A percentile compares a stretch with the other conserved stretches of the same genome.
phyloP scores from a whole-genome alignment of 2,113 vertebrate genomes.

The Cricetomys ansorgei region DNA sequence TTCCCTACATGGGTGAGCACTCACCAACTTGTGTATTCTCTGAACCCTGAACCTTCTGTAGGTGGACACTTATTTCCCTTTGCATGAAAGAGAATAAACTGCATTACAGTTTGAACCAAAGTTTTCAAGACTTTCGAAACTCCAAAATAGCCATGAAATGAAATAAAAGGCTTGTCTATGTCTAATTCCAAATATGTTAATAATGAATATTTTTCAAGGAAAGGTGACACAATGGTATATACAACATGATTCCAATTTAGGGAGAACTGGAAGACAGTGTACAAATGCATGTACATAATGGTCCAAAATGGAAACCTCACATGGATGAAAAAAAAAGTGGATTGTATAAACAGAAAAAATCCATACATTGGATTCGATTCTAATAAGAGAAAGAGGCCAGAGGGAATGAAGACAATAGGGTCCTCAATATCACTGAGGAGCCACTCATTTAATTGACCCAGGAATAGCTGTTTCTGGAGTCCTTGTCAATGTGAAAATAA shows the following conservation, averaged over 20 bases:
- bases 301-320: slow-evolving; percentile 15
- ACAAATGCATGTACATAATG: neutral
- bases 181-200: slow-evolving; percentile 27
- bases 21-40: slow-evolving; percentile 35
- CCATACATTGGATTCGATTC: neutral
- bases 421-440: neutral
- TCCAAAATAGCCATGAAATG: slow-evolving; percentile 9
- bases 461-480: neutral
- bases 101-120: neutral
- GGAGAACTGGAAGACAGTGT: neutral
- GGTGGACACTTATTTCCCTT: slow-evolving; percentile 8
- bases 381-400: neutral
- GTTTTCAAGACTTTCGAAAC: slow-evolving; percentile 32
- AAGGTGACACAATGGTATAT: neutral
- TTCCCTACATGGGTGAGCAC: neutral
- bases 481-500: slow-evolving; percentile 23
- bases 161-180: slow-evolving; percentile 5
- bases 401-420: neutral
- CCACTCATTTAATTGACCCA: neutral
- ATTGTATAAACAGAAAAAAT: neutral
- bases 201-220: slow-evolving; percentile 48
- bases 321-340: neutral
- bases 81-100: slow-evolving; percentile 41
- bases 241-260: slow-evolving; percentile 6
- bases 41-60: slow-evolving; percentile 52